phyloP scores from a whole-genome alignment of 2,888 invertebrate genomes.

The Synergus itoensis region DNA sequence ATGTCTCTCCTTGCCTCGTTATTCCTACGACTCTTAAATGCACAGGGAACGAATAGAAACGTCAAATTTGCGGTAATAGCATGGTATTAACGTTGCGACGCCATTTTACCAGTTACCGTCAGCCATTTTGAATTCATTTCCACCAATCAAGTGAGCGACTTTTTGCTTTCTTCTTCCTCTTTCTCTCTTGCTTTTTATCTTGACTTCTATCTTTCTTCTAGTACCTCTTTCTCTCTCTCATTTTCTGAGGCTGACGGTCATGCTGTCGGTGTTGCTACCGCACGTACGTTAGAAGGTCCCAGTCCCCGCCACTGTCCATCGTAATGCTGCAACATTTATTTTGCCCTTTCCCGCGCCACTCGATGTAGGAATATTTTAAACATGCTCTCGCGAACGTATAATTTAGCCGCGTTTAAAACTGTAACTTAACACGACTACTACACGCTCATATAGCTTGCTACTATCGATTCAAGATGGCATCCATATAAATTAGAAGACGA shows the following conservation, averaged over 20 bases:
- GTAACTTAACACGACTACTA: conserved; percentile 75
- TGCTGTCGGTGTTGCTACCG: conserved; percentile 50
- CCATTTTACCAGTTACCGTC: conserved; percentile 71
- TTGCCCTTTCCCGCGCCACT: conserved; percentile 74
- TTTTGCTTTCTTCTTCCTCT: conserved; percentile 64
- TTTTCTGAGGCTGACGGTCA: conserved; percentile 1
- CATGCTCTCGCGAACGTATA: conserved; percentile 72
- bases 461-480: conserved; percentile 74
- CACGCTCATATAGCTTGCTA: conserved; percentile 60
- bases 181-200: conserved; percentile 52
- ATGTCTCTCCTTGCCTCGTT: conserved; percentile 16
- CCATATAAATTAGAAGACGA: conserved; percentile 71
- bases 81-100: conserved; percentile 66
- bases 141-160: conserved; percentile 72
- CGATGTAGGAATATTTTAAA: conserved; percentile 75
- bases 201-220: conserved; percentile 54
- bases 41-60: conserved; percentile 64
- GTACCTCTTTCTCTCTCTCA: conserved; percentile 42
- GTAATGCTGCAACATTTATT: conserved; percentile 75
- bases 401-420: conserved; percentile 76
- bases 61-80: conserved; percentile 67
- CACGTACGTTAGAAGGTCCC: conserved; percentile 53
- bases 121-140: conserved; percentile 77
- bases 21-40: conserved; percentile 9
- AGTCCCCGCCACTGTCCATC: conserved; percentile 64